Base-by-base conservation (phyloP, 37 sponge, comb jelly and placozoan species). In the Ephydatia muelleri region DNA sequence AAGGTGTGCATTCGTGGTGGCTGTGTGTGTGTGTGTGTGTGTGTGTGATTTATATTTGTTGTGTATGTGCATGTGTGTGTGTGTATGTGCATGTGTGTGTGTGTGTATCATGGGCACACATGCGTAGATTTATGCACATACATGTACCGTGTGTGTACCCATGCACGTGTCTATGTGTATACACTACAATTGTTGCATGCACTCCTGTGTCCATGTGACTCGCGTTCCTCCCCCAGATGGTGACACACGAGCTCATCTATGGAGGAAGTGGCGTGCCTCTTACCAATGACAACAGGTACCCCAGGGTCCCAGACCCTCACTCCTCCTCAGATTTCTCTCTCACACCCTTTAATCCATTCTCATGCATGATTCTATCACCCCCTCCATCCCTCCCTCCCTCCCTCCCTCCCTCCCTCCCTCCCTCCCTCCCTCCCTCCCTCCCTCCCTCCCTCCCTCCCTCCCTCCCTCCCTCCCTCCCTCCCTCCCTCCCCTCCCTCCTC, bases 201-300 rank as follows among this genome's bases (percentile, higher is more conserved):
- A n/a, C n/a, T n/a, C n/a, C n/a, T n/a, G n/a, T n/a, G n/a, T n/a
- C n/a, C n/a, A n/a, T n/a, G n/a, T n/a, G n/a, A n/a, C n/a, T n/a
- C n/a, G n/a, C n/a, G n/a, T n/a, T n/a, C 12, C 5, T 21, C 16
- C 57, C 19, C 9, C n/a, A 96, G 90, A 39, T 89, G 12, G 86
- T 93, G 14, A 93, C 92, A 26, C 92, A 99, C 81, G 99, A 99
- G 33, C 86, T 99, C 65, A 93, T 89, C 65, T 91, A 89, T n/a
- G 95, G 94, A n/a, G 99, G 99, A 29, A 74, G 89, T 81, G 78
- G 48, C 3, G 90, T 93, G 30, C 81, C 89, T 28, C 95, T 99
- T 38, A 91, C 94, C 64, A 91, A 90, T 80, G 92, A 93, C 23
- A 99, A 99, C 87, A 96, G 86, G 96, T 96, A 57, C 37, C 48